Percentiles rank a stretch among this genome's conserved stretches.
phyloP scores from a whole-genome alignment of 2,888 invertebrate species.

The Diabrotica balteata region DNA sequence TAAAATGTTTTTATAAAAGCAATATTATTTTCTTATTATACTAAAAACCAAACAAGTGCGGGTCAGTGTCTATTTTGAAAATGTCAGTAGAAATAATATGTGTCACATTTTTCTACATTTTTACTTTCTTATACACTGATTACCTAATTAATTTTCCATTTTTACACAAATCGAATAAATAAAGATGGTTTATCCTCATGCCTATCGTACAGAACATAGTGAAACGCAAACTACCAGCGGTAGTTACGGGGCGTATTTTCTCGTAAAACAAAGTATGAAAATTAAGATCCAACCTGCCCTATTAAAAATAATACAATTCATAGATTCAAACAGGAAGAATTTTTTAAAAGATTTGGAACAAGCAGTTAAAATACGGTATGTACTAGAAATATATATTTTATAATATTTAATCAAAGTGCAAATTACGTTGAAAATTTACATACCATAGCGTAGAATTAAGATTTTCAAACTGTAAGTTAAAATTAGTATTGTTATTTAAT shows the following conservation, averaged over 20 bases:
- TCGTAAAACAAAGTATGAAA: slow-evolving; percentile 48
- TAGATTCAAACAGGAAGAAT: slow-evolving; percentile 54
- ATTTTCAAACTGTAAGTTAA: too few relatives aligned
- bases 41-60: too few relatives aligned
- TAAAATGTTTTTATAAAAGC: too few relatives aligned
- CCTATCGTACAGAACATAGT: slow-evolving; percentile 57
- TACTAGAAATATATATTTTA: slow-evolving; percentile 35
- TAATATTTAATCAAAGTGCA: too few relatives aligned
- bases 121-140: slow-evolving; percentile 56
- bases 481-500: too few relatives aligned
- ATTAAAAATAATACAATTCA: slow-evolving; percentile 56
- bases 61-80: slow-evolving; percentile 2
- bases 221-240: slow-evolving; percentile 57
- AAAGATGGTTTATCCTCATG: slow-evolving; percentile 57
- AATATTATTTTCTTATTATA: too few relatives aligned
- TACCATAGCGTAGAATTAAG: too few relatives aligned
- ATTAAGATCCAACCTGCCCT: slow-evolving; percentile 56
- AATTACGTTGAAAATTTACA: too few relatives aligned
- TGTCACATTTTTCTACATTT: slow-evolving; percentile 54
- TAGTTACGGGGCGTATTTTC: slow-evolving; percentile 56
- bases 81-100: slow-evolving; percentile 52
- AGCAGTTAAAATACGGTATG: slow-evolving; percentile 10
- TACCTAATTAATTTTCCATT: slow-evolving; percentile 55
- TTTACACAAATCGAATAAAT: slow-evolving; percentile 47
- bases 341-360: slow-evolving; percentile 43